Base-by-base conservation (phyloP, 2,888 invertebrate species). In the Vesta saturnalis region DNA sequence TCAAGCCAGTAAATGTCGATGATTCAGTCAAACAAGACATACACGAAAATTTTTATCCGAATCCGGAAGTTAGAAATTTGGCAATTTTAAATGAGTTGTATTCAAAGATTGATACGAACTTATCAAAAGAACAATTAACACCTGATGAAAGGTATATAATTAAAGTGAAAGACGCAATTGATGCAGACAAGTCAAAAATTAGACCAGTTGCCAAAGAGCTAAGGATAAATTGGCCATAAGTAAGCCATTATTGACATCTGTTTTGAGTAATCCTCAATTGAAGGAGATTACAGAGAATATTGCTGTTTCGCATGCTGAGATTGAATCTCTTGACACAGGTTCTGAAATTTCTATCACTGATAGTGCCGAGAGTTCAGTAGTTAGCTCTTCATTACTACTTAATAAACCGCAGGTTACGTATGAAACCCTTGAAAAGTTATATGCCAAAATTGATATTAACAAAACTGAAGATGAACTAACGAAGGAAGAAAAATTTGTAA, bases 151-250 rank as follows among this genome's bases (percentile, higher is more conserved):
- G 73, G 63, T 79, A 77, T 4, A 76, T 83, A 1, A 76, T 77
- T 30, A 79, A 78, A 67, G 64, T 83, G 18, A 83, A 83, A 70
- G 72, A 72, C 6, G 72, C 78, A 22, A 83, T 79, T 67, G 81
- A 81, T 60, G 72, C 77, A 21, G 78, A 79, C 2, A 56, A 55
- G 14, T 52, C 16, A 6, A 74, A 78, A 71, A 35, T 71, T 16
- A 80, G 78, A 70, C 83, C 81, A 0, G 71, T 78, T 2, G 80
- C 81, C 12, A 78, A 77, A 18, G 81, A 78, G 67, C 75, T 80
- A 82, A 81, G 75, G 79, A 74, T 70, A 79, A 77, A 56, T 77
- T 79, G 12, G 82, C 82, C 5, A 83, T 83, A 57, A 84, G 79
- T 72, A 83, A 82, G 69, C 83, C 83, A 0, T 73, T 82, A 1